A percentile compares a stretch with the other conserved stretches of the same genome.
Evolutionary conservation across 2,113 vertebrate species (phyloP).

Genomic region (Tyrannus savana): DNA sequence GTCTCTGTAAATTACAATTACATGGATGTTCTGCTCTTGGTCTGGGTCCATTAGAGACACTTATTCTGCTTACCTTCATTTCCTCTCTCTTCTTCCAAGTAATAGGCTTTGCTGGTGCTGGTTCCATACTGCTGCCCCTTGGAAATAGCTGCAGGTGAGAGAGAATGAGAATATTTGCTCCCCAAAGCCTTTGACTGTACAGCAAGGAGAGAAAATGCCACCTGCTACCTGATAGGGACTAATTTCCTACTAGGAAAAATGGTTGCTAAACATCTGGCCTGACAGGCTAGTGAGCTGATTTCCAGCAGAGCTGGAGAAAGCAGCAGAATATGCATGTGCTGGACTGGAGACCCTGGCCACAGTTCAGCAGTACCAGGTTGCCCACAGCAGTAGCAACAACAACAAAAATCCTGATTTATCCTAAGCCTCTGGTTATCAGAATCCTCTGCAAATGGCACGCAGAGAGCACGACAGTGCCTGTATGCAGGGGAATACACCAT

Average conservation of each 20-base stretch:
- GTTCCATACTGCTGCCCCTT: slow-evolving; percentile 1
- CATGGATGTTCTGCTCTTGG: neutral
- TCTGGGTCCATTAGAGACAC: slow-evolving; percentile 14
- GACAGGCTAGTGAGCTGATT: neutral
- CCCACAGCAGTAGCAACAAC: neutral
- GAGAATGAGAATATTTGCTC: neutral
- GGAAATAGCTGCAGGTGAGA: slow-evolving; percentile 3
- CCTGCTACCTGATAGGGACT: slow-evolving; percentile 30
- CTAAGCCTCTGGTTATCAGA: neutral
- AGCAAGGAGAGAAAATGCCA: slow-evolving; percentile 30
- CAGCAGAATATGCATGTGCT: neutral
- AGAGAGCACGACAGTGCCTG: neutral
- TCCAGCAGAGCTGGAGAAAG: slow-evolving; percentile 33
- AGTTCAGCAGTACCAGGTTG: slow-evolving; percentile 25
- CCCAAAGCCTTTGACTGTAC: slow-evolving; percentile 7
- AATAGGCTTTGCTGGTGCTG: neutral
- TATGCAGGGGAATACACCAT: neutral
- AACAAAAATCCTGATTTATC: neutral
- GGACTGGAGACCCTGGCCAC: neutral
- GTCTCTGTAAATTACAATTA: slow-evolving; percentile 8
- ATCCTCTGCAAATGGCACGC: neutral
- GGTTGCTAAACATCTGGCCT: slow-evolving; percentile 52
- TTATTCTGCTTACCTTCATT: slow-evolving; percentile 34
- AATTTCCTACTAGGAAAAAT: slow-evolving; percentile 40
- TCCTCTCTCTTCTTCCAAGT: slow-evolving; percentile 16